Evolutionary conservation across 1,140 invertebrate species (phyloP).

Genomic region (Popillia japonica): DNA sequence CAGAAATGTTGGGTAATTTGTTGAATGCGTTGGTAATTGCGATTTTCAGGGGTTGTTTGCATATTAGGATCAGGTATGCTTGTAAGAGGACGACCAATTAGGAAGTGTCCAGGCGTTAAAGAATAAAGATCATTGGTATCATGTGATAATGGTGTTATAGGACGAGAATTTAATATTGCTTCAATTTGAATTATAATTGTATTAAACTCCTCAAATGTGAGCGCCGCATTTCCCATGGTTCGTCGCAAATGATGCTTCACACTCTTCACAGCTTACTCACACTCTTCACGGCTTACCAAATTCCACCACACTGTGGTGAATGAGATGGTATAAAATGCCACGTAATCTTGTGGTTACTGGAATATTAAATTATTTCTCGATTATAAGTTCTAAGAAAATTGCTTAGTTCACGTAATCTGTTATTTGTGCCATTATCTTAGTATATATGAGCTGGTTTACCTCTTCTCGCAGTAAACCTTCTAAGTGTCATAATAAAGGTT

Average conservation of each 20-base stretch:
- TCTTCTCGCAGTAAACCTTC: too few species aligned
- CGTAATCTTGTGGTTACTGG: too few species aligned
- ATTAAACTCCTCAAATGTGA: slow-evolving; percentile 52
- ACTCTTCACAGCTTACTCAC: slow-evolving; percentile 51
- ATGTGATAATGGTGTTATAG: slow-evolving; percentile 45
- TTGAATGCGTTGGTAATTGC: background rate
- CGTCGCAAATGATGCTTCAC: slow-evolving; percentile 50
- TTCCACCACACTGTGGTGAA: slow-evolving; percentile 50
- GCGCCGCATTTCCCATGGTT: slow-evolving; percentile 42
- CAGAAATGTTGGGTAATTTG: background rate
- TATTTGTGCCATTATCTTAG: too few species aligned
- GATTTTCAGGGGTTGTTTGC: background rate
- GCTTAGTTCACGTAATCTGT: too few species aligned
- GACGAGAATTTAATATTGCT: slow-evolving; percentile 54
- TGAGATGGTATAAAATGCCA: too few species aligned
- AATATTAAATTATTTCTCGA: too few species aligned
- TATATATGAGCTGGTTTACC: too few species aligned
- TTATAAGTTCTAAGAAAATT: too few species aligned
- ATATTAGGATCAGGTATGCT: background rate
- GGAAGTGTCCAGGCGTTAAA: slow-evolving; percentile 39
- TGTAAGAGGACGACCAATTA: too few species aligned
- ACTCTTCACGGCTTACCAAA: slow-evolving; percentile 55
- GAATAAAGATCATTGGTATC: slow-evolving; percentile 39
- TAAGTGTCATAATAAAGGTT: too few species aligned
- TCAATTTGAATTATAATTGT: slow-evolving; percentile 51